phyloP scores from a whole-genome alignment of 2,888 invertebrate genomes.

The Zaprionus lineosus region DNA sequence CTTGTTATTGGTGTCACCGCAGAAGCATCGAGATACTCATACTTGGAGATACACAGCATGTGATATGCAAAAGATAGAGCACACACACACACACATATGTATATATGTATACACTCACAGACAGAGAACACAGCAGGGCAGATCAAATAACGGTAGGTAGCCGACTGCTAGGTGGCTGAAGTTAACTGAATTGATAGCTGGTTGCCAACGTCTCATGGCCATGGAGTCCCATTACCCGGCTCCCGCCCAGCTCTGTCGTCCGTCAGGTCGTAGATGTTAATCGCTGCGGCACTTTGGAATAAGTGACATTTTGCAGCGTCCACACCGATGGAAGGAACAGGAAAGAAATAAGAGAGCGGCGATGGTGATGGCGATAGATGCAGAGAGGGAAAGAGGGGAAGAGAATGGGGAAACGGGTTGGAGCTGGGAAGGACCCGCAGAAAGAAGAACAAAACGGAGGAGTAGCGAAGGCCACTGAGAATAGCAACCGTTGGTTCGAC shows the following conservation, averaged over 20 bases:
- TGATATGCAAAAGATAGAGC: conserved; percentile 69
- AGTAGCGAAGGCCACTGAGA: conserved; percentile 5
- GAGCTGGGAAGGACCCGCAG: too few species aligned
- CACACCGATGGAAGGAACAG: conserved; percentile 43
- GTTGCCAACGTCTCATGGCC: conserved; percentile 30
- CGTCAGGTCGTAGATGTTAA: conserved; percentile 76
- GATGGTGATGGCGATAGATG: conserved; percentile 7
- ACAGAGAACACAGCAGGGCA: conserved; percentile 23
- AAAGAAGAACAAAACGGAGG: not conserved
- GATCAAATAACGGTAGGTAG: conserved; percentile 64
- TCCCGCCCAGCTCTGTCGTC: conserved; percentile 24
- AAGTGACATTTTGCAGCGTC: conserved; percentile 74
- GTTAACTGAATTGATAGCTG: conserved; percentile 36
- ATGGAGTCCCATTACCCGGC: conserved; percentile 21
- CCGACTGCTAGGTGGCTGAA: conserved; percentile 28
- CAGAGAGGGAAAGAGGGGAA: conserved; percentile 19
- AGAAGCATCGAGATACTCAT: conserved; percentile 64
- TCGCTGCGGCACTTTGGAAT: conserved; percentile 76
- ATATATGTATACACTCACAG: conserved; percentile 12
- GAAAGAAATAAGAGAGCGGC: conserved; percentile 11
- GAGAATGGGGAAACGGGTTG: conserved; percentile 5
- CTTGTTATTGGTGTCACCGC: conserved; percentile 46
- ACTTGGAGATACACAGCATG: conserved; percentile 64
- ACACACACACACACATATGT: conserved; percentile 16
- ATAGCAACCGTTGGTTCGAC: conserved; percentile 37